Conservation (phyloP, 2,113 vertebrate species). For the Clarias macrocephalus region DNA sequence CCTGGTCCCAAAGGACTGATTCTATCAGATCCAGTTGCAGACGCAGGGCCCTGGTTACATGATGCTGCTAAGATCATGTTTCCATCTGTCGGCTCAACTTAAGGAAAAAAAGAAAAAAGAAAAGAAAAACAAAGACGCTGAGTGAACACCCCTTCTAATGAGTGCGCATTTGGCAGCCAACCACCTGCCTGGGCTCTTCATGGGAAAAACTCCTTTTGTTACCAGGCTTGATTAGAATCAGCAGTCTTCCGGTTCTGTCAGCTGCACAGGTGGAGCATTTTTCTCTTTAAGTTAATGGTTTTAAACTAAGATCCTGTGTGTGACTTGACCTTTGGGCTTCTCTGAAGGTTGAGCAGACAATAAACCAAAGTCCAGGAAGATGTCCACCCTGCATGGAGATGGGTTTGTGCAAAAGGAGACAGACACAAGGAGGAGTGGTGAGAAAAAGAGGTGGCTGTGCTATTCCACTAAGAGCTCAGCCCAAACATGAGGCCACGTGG, state of each 20-base stretch:
- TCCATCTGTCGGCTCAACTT: conserved; percentile 15
- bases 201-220: conserved; percentile 27
- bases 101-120: background rate
- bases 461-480: conserved; percentile 57
- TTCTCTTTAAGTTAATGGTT: conserved; percentile 54
- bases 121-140: background rate
- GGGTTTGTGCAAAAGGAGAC: conserved; percentile 57
- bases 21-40: conserved; percentile 11
- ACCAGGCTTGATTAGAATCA: conserved; percentile 50
- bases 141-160: conserved; percentile 15
- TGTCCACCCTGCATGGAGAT: conserved; percentile 51
- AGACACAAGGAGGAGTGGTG: conserved; percentile 75
- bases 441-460: conserved; percentile 64
- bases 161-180: conserved; percentile 29
- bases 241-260: conserved; percentile 55
- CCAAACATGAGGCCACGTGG: conserved; percentile 63
- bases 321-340: conserved; percentile 61
- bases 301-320: conserved; percentile 58
- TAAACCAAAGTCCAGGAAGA: conserved; percentile 66
- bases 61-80: conserved; percentile 25
- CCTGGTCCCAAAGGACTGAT: background rate
- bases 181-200: background rate
- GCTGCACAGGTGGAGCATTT: conserved; percentile 59
- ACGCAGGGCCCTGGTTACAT: conserved; percentile 3
- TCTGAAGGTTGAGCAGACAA: conserved; percentile 61